These are phyloP conservation scores for Nycticorax nycticorax DNA, from an alignment of 2,113 vertebrate genomes.

Conservation along the genomic window DNA sequence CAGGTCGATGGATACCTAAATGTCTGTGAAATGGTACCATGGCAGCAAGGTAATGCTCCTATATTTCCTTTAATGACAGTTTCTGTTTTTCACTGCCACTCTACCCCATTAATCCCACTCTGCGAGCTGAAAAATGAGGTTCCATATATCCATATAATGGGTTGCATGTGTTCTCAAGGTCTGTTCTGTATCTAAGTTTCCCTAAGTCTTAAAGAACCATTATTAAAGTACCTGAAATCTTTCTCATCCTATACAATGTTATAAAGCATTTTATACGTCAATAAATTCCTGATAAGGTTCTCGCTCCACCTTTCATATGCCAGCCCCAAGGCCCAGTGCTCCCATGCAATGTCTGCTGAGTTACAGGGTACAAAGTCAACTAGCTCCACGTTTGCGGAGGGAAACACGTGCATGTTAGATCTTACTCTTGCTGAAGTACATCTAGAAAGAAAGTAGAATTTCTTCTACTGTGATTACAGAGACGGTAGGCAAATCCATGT, in stretches of 20 bases:
- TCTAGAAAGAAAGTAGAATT: neutral
- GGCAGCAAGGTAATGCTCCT: neutral
- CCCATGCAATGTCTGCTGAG: neutral
- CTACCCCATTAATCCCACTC: slow-evolving; percentile 10
- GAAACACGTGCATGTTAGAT: neutral
- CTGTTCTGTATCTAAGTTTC: neutral
- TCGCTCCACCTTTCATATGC: neutral
- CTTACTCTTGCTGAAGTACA: neutral
- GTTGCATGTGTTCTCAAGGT: neutral
- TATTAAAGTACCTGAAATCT: neutral
- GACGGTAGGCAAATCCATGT: neutral
- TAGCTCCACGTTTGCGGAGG: neutral
- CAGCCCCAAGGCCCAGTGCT: neutral
- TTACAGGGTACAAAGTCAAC: neutral
- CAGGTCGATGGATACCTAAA: slow-evolving; percentile 34
- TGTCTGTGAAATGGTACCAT: slow-evolving; percentile 14
- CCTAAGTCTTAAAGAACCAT: neutral
- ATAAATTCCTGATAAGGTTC: neutral
- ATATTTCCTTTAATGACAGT: slow-evolving; percentile 29
- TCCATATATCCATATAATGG: slow-evolving; percentile 2
- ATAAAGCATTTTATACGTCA: neutral
- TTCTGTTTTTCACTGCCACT: slow-evolving; percentile 24
- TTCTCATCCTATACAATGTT: neutral
- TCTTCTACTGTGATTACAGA: neutral
- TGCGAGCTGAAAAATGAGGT: neutral